Evolutionary conservation across 2,888 invertebrate species (phyloP).

Genomic region (Macrophya alboannulata): DNA sequence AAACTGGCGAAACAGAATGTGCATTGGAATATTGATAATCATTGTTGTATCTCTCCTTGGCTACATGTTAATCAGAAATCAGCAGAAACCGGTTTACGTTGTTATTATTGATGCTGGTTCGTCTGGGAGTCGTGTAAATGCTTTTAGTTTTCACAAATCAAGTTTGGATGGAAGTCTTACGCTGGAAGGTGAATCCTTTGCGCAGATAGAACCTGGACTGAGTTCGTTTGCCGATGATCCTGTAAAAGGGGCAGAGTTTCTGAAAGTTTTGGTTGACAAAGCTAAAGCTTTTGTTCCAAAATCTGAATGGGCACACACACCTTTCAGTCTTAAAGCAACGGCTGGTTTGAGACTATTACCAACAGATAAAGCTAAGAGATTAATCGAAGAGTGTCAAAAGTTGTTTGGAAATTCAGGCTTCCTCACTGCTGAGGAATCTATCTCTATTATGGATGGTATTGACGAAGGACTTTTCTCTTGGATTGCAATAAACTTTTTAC

Average conservation of each 20-base stretch:
- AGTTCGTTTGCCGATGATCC: slow-evolving; percentile 94
- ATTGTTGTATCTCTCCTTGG: slow-evolving; percentile 70
- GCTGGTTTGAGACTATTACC: slow-evolving; percentile 92
- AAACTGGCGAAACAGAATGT: slow-evolving; percentile 61
- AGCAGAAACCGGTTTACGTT: slow-evolving; percentile 88
- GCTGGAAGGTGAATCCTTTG: slow-evolving; percentile 91
- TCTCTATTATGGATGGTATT: slow-evolving; percentile 96
- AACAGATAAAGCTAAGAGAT: slow-evolving; percentile 84
- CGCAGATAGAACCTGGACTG: slow-evolving; percentile 94
- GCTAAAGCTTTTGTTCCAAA: slow-evolving; percentile 91
- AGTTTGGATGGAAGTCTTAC: slow-evolving; percentile 85
- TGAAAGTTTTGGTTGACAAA: slow-evolving; percentile 87
- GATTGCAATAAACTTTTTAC: slow-evolving; percentile 97
- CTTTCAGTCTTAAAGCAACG: slow-evolving; percentile 94
- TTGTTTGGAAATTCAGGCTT: slow-evolving; percentile 89
- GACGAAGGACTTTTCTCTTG: slow-evolving; percentile 98
- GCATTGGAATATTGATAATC: slow-evolving; percentile 65
- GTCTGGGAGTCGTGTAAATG: slow-evolving; percentile 93
- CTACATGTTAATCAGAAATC: slow-evolving; percentile 76
- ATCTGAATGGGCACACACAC: slow-evolving; percentile 88
- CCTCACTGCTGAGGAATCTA: slow-evolving; percentile 87
- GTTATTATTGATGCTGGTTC: slow-evolving; percentile 97
- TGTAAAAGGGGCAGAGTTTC: slow-evolving; percentile 88
- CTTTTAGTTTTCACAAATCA: slow-evolving; percentile 92
- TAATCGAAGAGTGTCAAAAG: slow-evolving; percentile 87